Evolutionary conservation across 2,797 vertebrate species (phyloP).

Genomic region (Octomys mimax): DNA sequence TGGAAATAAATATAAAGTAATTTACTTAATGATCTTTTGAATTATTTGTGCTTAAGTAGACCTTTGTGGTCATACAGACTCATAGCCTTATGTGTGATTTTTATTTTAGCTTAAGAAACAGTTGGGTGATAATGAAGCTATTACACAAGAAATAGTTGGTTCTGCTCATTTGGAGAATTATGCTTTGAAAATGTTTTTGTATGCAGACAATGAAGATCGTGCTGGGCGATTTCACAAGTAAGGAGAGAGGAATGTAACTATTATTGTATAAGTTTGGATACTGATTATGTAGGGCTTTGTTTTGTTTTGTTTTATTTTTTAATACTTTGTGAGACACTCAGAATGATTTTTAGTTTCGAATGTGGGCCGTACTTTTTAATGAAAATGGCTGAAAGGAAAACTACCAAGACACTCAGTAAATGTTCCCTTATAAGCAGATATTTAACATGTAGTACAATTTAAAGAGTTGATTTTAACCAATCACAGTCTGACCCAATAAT

Average conservation of each 20-base stretch:
- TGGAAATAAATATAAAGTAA: constrained; percentile 57
- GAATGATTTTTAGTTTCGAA: neutral
- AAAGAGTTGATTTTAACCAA: constrained; percentile 31
- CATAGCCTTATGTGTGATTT: constrained; percentile 54
- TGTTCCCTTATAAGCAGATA: neutral
- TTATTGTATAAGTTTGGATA: neutral
- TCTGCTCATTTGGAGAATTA: constrained; percentile 98
- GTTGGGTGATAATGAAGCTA: constrained; percentile 95
- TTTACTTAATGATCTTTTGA: constrained; percentile 56
- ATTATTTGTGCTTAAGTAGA: constrained; percentile 48
- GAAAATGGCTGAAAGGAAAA: constrained; percentile 29
- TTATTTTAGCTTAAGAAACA: constrained; percentile 97
- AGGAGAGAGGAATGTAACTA: constrained; percentile 81
- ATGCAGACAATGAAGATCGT: constrained; percentile 98
- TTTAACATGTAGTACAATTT: constrained; percentile 50
- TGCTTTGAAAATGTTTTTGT: constrained; percentile 98
- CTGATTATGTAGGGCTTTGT: neutral
- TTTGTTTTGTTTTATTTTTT: neutral
- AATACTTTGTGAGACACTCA: neutral
- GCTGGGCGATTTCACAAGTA: constrained; percentile 97
- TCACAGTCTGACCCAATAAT: neutral
- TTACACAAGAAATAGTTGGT: constrained; percentile 97
- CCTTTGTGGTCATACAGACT: constrained; percentile 15
- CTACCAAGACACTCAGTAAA: neutral
- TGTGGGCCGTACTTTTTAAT: neutral